A percentile compares a stretch with the other conserved stretches of the same genome.
Evolutionary conservation across 64 coral and sea anemone species (phyloP).

Genomic region (Montipora foliosa): DNA sequence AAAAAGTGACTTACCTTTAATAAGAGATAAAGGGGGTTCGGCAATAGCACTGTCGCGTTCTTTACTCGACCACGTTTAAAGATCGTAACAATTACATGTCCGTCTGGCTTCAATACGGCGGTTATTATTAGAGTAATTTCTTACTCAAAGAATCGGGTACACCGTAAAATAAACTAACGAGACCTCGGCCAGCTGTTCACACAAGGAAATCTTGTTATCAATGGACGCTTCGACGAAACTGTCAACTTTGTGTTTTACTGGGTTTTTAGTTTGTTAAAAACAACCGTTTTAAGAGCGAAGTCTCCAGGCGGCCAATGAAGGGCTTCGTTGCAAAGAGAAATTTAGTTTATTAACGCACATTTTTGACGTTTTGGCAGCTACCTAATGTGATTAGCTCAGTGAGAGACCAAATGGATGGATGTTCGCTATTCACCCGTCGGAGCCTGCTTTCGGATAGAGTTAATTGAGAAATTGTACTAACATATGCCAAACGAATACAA

Average conservation of each 20-base stretch:
- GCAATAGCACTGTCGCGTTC: background rate
- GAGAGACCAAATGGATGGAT: no score
- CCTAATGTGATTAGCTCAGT: no score
- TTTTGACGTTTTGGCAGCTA: no score
- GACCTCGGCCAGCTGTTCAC: slow-evolving; percentile 16
- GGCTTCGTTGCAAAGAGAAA: no score
- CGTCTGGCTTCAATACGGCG: background rate
- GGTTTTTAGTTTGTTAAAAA: background rate
- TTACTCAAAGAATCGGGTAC: background rate
- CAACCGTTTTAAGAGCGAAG: no score
- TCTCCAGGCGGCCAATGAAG: no score
- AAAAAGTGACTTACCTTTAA: no score
- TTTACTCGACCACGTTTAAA: background rate
- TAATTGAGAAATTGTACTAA: no score
- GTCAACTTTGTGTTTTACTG: background rate
- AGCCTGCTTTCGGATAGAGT: no score
- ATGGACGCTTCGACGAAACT: background rate
- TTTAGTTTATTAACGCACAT: no score
- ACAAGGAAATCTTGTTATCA: background rate
- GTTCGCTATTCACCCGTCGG: no score
- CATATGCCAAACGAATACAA: no score
- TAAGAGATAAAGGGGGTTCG: background rate
- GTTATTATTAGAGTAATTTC: background rate
- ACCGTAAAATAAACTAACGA: slow-evolving; percentile 12
- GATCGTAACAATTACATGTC: background rate